phyloP scores from a whole-genome alignment of 1,140 invertebrate genomes.

The Lucilia cuprina region DNA sequence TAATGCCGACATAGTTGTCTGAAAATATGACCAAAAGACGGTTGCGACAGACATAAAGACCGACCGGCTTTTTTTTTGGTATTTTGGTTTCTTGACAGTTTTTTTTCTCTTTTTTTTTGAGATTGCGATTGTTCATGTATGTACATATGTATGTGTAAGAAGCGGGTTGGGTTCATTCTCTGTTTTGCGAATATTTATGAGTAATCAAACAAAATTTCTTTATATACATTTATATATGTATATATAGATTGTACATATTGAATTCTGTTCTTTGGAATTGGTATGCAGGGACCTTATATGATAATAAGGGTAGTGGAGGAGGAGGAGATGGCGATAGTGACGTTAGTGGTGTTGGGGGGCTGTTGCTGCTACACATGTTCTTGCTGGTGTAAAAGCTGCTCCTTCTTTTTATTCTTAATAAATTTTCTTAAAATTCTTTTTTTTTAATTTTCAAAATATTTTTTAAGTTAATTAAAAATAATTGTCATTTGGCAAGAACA shows the following conservation, averaged over 20 bases:
- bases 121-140: background rate
- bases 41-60: background rate
- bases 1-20: background rate
- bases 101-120: background rate
- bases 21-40: constrained; percentile 9
- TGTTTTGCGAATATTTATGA: background rate
- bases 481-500: background rate
- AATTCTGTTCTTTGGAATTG: background rate
- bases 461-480: no score
- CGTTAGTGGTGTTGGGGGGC: background rate
- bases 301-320: background rate
- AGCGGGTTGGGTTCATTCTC: background rate
- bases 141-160: background rate
- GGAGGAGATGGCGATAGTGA: background rate
- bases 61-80: background rate
- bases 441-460: no score
- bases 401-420: background rate
- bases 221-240: no score
- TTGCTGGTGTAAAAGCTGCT: background rate
- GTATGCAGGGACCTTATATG: background rate
- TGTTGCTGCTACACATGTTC: background rate
- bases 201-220: background rate
- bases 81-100: background rate
- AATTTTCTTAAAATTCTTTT: background rate
- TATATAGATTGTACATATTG: no score